phyloP scores from a whole-genome alignment of 2,888 invertebrate species.

The Parapristionchus giblindavisi region DNA sequence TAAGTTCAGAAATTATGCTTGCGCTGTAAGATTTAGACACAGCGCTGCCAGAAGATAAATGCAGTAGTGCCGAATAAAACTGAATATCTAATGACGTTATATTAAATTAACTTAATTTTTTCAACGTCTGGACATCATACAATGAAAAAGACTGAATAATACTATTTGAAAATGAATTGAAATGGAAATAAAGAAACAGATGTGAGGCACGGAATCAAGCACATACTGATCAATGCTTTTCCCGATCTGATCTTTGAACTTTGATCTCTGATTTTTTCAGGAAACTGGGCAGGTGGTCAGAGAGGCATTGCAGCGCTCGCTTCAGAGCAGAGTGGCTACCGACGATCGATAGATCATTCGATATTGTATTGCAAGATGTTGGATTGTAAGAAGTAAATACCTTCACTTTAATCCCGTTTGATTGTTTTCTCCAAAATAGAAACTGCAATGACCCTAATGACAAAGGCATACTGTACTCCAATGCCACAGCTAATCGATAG shows the following conservation, averaged over 20 bases:
- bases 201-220: slow-evolving; percentile 79
- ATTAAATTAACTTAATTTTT: no score
- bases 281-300: slow-evolving; percentile 49
- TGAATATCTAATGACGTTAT: no score
- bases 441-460: no score
- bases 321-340: slow-evolving; percentile 47
- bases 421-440: no score
- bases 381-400: slow-evolving; percentile 48
- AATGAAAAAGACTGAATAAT: no score
- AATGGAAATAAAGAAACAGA: slow-evolving; percentile 80
- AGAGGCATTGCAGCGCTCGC: slow-evolving; percentile 55
- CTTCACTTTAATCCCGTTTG: no score
- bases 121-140: no score
- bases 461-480: no score
- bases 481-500: no score
- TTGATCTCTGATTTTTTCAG: no score
- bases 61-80: no score
- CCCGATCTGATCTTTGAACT: slow-evolving; percentile 74
- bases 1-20: background rate
- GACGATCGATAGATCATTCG: slow-evolving; percentile 47
- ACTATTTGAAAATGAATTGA: slow-evolving; percentile 78
- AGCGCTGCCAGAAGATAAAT: background rate
- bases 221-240: slow-evolving; percentile 84
- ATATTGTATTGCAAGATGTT: slow-evolving; percentile 60
- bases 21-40: background rate